phyloP scores from a whole-genome alignment of 2,797 vertebrate species.

The Scyliorhinus canicula region DNA sequence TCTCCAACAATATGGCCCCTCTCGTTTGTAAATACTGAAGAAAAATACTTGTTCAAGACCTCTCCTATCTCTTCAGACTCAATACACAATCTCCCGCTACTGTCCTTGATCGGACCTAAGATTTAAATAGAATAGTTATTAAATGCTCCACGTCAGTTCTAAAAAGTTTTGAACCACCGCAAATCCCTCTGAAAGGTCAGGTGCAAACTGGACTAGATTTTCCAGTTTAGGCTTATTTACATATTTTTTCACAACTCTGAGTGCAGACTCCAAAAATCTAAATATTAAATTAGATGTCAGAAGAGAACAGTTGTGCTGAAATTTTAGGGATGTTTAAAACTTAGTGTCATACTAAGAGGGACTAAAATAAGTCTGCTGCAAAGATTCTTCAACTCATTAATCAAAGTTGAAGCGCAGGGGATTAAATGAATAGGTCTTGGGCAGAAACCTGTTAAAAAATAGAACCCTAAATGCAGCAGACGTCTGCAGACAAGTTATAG shows the following conservation, averaged over 20 bases:
- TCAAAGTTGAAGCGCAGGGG: background rate
- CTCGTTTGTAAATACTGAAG: too few species aligned
- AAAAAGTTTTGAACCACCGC: background rate
- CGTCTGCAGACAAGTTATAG: background rate
- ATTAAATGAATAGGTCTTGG: background rate
- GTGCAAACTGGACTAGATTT: background rate
- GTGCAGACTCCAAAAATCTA: background rate
- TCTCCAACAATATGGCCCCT: too few species aligned
- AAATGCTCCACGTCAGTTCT: background rate
- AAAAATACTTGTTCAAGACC: too few species aligned
- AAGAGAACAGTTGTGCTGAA: background rate
- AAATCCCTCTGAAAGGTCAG: background rate
- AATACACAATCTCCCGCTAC: too few species aligned
- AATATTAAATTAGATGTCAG: background rate
- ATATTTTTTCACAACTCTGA: background rate
- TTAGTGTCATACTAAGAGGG: background rate
- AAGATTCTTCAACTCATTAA: background rate
- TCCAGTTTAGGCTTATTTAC: background rate
- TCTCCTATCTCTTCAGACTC: too few species aligned
- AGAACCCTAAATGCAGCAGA: background rate
- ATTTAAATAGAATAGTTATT: background rate
- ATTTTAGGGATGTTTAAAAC: background rate
- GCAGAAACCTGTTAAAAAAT: background rate
- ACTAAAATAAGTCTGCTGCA: background rate
- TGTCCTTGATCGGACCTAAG: too few species aligned